These are phyloP conservation scores for Triplophysa siluroides DNA, from an alignment of 2,113 vertebrate species.

Conservation along the genomic window DNA sequence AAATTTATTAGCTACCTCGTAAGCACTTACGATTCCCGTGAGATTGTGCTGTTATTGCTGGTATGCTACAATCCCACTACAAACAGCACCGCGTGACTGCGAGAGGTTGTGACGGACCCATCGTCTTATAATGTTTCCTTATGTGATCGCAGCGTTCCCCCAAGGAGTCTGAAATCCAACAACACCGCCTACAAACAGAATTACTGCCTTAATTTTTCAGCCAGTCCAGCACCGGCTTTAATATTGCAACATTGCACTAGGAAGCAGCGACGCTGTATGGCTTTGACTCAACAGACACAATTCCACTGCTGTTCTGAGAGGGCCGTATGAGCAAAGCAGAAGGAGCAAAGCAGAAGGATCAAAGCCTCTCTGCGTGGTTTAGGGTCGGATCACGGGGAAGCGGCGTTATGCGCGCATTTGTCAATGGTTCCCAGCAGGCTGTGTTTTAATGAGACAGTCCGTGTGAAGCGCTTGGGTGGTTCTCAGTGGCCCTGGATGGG, in stretches of 20 bases:
- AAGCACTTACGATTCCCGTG: too few species aligned
- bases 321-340: slow-evolving; percentile 35
- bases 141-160: not conserved
- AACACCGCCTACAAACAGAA: slow-evolving; percentile 21
- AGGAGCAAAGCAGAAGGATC: slow-evolving; percentile 48
- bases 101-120: slow-evolving; percentile 49
- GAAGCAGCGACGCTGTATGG: slow-evolving; percentile 20
- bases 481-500: slow-evolving; percentile 34
- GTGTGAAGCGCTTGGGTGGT: slow-evolving; percentile 37
- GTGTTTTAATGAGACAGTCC: slow-evolving; percentile 52
- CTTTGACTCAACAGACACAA: slow-evolving; percentile 43
- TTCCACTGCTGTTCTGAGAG: slow-evolving; percentile 50
- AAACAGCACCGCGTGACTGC: not conserved
- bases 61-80: not conserved
- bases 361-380: slow-evolving; percentile 50
- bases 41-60: not conserved
- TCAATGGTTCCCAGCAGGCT: slow-evolving; percentile 49
- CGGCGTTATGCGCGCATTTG: slow-evolving; percentile 42
- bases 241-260: slow-evolving; percentile 20
- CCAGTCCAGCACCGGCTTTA: slow-evolving; percentile 14
- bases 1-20: too few species aligned
- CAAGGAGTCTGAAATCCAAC: not conserved
- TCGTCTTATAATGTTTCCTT: not conserved
- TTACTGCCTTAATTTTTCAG: slow-evolving; percentile 22
- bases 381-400: slow-evolving; percentile 38